These are phyloP conservation scores for Cheumatopsyche charites DNA, from an alignment of 1,140 invertebrate species.

Conservation along the genomic window DNA sequence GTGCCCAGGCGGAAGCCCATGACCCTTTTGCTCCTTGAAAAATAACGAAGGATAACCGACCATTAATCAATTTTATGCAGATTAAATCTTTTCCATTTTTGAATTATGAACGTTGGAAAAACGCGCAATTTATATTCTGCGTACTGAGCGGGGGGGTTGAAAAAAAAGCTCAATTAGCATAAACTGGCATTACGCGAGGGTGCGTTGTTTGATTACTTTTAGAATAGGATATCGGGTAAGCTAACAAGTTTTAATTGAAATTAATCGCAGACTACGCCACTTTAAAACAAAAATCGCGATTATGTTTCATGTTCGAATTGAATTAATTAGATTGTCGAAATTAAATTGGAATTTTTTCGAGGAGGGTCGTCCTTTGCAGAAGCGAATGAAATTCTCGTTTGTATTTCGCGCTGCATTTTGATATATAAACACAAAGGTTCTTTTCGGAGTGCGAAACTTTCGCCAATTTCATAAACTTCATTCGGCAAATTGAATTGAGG, in stretches of 20 bases:
- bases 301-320: too few relatives aligned
- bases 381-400: too few relatives aligned
- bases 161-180: conserved; percentile 20
- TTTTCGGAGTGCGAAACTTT: too few relatives aligned
- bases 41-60: conserved; percentile 2
- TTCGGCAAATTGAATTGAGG: too few relatives aligned
- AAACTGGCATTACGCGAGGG: conserved; percentile 11
- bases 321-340: too few relatives aligned
- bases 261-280: conserved; percentile 4
- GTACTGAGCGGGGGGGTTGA: not conserved
- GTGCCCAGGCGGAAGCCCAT: not conserved
- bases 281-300: too few relatives aligned
- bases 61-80: conserved; percentile 21
- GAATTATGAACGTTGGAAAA: conserved; percentile 13
- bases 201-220: conserved; percentile 20
- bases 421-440: too few relatives aligned
- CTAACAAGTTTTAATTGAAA: conserved; percentile 14
- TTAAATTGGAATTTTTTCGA: too few relatives aligned
- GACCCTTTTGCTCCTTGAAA: conserved; percentile 20
- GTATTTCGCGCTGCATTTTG: too few relatives aligned
- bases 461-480: too few relatives aligned
- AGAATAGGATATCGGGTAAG: conserved; percentile 4
- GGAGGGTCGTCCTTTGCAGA: too few relatives aligned
- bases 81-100: conserved; percentile 14
- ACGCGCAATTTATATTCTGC: conserved; percentile 15